A percentile compares a stretch with the other conserved stretches of the same genome.
Conservation (phyloP, 2,888 invertebrate genomes). For the Nomada flava region DNA sequence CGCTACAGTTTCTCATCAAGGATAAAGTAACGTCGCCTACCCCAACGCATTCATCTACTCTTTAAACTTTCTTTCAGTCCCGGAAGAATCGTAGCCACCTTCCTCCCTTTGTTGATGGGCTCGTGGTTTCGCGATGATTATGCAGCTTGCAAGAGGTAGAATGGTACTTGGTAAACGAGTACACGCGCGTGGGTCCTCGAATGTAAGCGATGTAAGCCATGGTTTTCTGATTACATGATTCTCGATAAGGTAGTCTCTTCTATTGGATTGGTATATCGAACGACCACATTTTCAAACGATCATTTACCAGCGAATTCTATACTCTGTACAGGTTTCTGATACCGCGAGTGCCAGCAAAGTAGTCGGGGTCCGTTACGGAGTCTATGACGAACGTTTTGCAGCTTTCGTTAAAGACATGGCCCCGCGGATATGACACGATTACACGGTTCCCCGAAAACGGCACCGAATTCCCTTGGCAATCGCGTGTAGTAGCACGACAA, state of each 20-base stretch:
- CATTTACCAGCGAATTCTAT: neutral
- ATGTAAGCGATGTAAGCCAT: slow-evolving; percentile 9
- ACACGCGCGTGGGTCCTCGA: neutral
- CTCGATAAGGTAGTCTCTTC: slow-evolving; percentile 2
- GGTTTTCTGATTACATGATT: slow-evolving; percentile 8
- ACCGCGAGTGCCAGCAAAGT: too few species aligned
- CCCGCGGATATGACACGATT: slow-evolving; percentile 3
- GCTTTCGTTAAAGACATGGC: neutral
- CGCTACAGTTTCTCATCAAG: neutral
- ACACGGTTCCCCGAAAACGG: slow-evolving; percentile 39
- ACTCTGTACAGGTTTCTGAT: neutral
- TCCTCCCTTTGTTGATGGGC: slow-evolving; percentile 1
- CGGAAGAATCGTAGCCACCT: neutral
- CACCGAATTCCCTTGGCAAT: slow-evolving; percentile 34
- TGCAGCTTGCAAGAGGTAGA: neutral
- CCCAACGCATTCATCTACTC: slow-evolving; percentile 19
- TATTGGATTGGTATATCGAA: neutral
- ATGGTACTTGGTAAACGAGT: slow-evolving; percentile 3
- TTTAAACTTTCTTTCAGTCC: slow-evolving; percentile 16
- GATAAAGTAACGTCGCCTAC: neutral
- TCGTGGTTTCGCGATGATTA: slow-evolving; percentile 19
- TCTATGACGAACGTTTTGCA: neutral
- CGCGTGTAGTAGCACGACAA: slow-evolving; percentile 59
- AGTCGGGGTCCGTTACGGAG: too few species aligned
- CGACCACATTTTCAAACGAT: neutral